These are phyloP conservation scores for Arctia plantaginis DNA, from an alignment of 2,888 invertebrate species.

Conservation along the genomic window DNA sequence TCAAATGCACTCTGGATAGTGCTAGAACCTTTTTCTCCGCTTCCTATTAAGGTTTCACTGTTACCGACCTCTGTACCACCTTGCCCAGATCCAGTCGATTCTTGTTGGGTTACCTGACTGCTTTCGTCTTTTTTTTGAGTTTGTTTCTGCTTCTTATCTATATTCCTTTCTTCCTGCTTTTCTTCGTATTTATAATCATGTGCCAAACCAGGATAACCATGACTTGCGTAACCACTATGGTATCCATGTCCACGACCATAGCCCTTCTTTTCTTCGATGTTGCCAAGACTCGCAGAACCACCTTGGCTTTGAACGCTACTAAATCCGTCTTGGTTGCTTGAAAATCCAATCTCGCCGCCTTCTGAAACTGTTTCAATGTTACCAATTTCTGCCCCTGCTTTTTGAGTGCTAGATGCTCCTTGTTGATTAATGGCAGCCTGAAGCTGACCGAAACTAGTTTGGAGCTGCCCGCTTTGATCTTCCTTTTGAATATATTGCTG, in stretches of 20 bases:
- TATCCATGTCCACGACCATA: not conserved
- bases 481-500: not conserved
- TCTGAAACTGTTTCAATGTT: not conserved
- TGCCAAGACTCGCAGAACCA: not conserved
- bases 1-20: not conserved
- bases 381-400: not conserved
- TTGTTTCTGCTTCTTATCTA: not conserved
- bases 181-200: not conserved
- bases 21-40: not conserved
- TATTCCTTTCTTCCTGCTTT: not conserved
- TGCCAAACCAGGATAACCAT: not conserved
- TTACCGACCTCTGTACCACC: not conserved
- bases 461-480: not conserved
- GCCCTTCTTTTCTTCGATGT: not conserved
- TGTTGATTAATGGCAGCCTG: not conserved
- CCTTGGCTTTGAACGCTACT: not conserved
- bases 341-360: not conserved
- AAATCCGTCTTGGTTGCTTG: not conserved
- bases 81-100: not conserved
- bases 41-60: not conserved
- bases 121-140: not conserved
- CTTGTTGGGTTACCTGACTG: not conserved
- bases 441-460: not conserved
- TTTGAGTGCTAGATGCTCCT: not conserved
- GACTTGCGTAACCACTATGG: not conserved